Conservation (phyloP, 2,797 vertebrate species). For the Peromyscus eremicus region DNA sequence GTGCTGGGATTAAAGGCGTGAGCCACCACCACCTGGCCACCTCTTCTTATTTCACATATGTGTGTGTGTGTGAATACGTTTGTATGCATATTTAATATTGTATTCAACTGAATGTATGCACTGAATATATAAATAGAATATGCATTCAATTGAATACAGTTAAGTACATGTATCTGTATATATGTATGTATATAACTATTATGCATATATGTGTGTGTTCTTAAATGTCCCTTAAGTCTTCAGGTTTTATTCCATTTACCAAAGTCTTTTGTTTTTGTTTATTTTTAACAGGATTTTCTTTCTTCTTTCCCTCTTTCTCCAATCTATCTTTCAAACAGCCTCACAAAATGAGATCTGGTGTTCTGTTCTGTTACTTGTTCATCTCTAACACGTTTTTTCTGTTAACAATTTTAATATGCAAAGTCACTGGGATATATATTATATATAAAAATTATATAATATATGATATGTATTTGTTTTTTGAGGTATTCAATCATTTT, state of each 20-base stretch:
- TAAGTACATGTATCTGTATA: background rate
- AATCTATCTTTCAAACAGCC: constrained; percentile 29
- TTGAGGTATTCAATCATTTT: background rate
- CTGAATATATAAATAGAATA: background rate
- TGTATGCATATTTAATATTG: background rate
- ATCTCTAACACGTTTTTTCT: constrained; percentile 59
- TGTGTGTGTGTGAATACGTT: background rate
- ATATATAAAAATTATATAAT: too few species aligned
- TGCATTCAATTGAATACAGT: background rate
- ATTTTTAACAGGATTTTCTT: constrained; percentile 37
- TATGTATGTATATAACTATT: background rate
- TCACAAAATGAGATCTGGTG: background rate
- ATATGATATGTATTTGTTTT: background rate
- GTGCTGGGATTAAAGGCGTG: too few species aligned
- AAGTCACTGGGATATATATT: background rate
- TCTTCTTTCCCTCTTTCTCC: background rate
- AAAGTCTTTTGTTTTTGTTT: background rate
- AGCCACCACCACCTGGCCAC: too few species aligned
- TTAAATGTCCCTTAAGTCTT: constrained; percentile 3
- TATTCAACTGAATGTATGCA: background rate
- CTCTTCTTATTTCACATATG: background rate
- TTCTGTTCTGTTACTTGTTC: constrained; percentile 4
- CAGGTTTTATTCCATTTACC: background rate
- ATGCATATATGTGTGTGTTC: background rate
- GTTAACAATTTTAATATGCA: constrained; percentile 22